These are phyloP conservation scores for Mayetiola destructor DNA, from an alignment of 2,888 invertebrate genomes.

Conservation along the genomic window DNA sequence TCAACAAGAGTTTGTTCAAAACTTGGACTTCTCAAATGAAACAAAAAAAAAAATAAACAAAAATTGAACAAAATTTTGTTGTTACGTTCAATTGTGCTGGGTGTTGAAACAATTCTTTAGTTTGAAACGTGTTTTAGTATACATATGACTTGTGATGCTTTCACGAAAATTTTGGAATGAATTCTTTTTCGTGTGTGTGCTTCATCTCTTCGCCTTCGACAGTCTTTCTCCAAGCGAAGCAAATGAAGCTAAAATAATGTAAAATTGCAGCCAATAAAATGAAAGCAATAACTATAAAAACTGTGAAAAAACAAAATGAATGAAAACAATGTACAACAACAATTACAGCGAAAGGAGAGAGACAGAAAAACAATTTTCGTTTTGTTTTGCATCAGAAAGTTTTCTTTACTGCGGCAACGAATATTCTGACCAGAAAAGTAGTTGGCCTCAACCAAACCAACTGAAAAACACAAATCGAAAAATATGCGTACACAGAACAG, in stretches of 20 bases:
- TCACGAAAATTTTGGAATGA: neutral
- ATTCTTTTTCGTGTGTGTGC: neutral
- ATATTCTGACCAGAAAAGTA: too few species aligned
- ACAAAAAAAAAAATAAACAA: too few species aligned
- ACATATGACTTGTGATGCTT: neutral
- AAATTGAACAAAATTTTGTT: too few species aligned
- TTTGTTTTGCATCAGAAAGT: too few species aligned
- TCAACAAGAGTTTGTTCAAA: too few species aligned
- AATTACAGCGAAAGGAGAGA: neutral
- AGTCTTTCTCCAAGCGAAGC: neutral
- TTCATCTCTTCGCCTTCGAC: neutral
- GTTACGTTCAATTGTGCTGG: neutral
- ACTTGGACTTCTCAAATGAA: too few species aligned
- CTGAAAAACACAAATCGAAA: neutral
- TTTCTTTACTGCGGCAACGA: too few species aligned
- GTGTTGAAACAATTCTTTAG: neutral
- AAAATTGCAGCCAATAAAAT: constrained; percentile 10
- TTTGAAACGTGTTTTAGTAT: neutral
- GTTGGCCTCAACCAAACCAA: neutral
- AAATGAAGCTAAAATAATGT: constrained; percentile 8
- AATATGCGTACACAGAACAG: too few species aligned
- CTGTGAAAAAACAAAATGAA: constrained; percentile 1
- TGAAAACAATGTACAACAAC: neutral
- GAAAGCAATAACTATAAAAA: constrained; percentile 10
- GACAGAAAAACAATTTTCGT: neutral